phyloP scores from a whole-genome alignment of 2,797 vertebrate species.

The Anguilla obscura region DNA sequence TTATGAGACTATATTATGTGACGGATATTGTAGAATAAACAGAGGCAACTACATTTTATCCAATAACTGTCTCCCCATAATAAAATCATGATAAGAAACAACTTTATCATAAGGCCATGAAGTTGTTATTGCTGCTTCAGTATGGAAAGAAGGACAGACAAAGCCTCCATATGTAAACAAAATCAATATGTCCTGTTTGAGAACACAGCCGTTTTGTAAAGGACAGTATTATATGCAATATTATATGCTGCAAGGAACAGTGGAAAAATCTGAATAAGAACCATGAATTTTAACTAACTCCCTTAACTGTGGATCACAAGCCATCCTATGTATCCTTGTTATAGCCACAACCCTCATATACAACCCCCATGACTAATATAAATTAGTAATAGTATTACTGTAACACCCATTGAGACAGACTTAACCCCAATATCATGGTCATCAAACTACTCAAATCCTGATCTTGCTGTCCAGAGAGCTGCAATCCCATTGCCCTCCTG shows the following conservation, averaged over 20 bases:
- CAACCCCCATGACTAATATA: background rate
- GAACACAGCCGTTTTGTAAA: background rate
- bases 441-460: background rate
- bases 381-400: background rate
- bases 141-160: background rate
- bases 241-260: background rate
- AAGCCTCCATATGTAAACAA: background rate
- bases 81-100: slow-evolving; percentile 19
- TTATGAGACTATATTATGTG: background rate
- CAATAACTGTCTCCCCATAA: slow-evolving; percentile 16
- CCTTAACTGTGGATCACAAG: background rate
- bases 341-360: background rate
- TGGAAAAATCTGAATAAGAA: background rate
- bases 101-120: background rate
- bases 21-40: slow-evolving; percentile 17
- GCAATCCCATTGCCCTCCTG: background rate
- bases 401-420: background rate
- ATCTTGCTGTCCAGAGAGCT: background rate
- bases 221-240: too few relatives aligned
- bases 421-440: background rate
- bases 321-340: background rate
- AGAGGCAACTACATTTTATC: background rate
- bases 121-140: background rate
- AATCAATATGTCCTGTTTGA: background rate
- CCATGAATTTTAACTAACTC: background rate